phyloP scores from a whole-genome alignment of 2,797 vertebrate genomes.

The Pangasius djambal region DNA sequence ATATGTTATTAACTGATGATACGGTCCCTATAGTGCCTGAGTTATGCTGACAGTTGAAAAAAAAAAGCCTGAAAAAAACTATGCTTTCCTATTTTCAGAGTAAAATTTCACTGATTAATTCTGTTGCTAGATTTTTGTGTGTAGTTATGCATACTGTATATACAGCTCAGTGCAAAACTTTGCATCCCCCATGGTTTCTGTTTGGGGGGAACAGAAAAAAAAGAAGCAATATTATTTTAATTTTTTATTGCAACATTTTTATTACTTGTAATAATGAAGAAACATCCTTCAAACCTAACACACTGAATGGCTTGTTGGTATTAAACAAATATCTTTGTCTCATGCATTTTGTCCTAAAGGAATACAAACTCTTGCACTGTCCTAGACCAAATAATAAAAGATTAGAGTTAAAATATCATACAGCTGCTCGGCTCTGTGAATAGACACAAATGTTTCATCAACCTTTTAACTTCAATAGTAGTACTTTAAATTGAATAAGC shows the following conservation, averaged over 20 bases:
- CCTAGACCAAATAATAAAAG: not conserved
- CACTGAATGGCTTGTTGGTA: not conserved
- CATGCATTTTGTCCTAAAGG: not conserved
- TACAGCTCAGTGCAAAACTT: not conserved
- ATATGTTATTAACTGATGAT: not conserved
- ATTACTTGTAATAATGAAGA: not conserved
- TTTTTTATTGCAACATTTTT: not conserved
- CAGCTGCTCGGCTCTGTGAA: not conserved
- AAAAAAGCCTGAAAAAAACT: not conserved
- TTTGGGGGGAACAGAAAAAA: not conserved
- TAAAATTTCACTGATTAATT: not conserved
- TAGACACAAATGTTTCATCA: constrained; percentile 9
- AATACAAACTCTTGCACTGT: not conserved
- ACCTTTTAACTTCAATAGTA: not conserved
- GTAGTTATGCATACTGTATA: not conserved
- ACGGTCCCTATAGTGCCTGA: not conserved
- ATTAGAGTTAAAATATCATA: not conserved
- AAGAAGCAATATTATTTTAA: no score
- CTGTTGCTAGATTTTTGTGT: not conserved
- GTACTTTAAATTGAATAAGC: not conserved
- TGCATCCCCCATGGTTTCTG: no score
- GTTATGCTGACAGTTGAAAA: not conserved
- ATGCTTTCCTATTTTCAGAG: no score
- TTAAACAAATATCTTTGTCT: not conserved
- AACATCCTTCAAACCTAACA: not conserved